Evolutionary conservation across 2,888 invertebrate species (phyloP).

Genomic region (Patella depressa): DNA sequence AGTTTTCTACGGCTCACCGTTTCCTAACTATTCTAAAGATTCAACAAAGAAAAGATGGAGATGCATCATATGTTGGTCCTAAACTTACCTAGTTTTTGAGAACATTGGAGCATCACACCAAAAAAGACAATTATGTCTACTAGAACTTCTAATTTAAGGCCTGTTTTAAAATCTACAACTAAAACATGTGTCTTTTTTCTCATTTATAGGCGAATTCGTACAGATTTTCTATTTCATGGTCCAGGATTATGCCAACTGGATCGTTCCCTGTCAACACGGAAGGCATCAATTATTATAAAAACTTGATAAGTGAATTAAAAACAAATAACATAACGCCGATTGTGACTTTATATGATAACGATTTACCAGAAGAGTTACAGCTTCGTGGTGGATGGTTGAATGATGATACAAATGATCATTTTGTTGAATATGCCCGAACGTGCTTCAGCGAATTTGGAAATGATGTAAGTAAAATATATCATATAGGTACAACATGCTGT

Average conservation of each 20-base stretch:
- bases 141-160: no score
- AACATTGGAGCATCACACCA: no score
- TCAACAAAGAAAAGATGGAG: no score
- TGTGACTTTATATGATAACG: slow-evolving; percentile 74
- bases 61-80: no score
- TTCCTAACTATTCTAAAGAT: no score
- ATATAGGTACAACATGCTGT: background rate
- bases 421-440: slow-evolving; percentile 66
- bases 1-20: no score
- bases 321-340: slow-evolving; percentile 76
- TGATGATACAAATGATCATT: slow-evolving; percentile 53
- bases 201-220: slow-evolving; percentile 51
- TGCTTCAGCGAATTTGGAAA: slow-evolving; percentile 68
- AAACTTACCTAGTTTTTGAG: no score
- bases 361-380: slow-evolving; percentile 69
- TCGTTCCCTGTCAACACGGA: slow-evolving; percentile 75
- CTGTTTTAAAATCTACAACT: background rate
- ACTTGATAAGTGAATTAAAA: slow-evolving; percentile 80
- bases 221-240: slow-evolving; percentile 77
- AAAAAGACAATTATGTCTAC: no score
- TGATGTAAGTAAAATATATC: slow-evolving; percentile 48
- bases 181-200: background rate
- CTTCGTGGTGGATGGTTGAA: slow-evolving; percentile 71
- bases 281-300: slow-evolving; percentile 84
- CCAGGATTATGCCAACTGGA: slow-evolving; percentile 78